Percentiles rank a stretch among this genome's conserved stretches.
phyloP scores from a whole-genome alignment of 2,888 invertebrate species.

The Pristionchus exspectatus region DNA sequence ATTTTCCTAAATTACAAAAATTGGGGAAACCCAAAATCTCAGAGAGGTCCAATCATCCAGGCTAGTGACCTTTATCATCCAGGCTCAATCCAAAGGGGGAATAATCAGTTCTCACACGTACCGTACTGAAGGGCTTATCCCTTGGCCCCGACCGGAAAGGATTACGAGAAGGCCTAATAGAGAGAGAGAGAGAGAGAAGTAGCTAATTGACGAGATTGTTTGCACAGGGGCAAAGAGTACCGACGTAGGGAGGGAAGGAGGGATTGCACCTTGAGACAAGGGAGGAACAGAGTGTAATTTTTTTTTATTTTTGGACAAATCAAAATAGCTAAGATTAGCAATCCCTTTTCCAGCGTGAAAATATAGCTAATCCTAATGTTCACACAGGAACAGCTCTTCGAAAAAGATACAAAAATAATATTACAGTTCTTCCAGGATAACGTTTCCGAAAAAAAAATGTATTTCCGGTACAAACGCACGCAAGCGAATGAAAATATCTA shows the following conservation, averaged over 20 bases:
- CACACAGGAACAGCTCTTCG: neutral
- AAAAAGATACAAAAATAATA: neutral
- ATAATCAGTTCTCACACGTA: neutral
- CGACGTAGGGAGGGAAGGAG: neutral
- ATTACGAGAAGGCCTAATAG: conserved; percentile 29
- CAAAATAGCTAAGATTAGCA: too few species aligned
- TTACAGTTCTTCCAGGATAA: neutral
- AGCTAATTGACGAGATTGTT: conserved; percentile 24
- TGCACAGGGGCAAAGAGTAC: conserved; percentile 28
- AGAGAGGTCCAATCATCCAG: too few species aligned
- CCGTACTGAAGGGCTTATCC: neutral
- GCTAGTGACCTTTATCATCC: too few species aligned
- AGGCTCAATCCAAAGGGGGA: neutral
- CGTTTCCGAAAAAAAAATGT: too few species aligned
- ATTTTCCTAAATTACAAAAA: too few species aligned
- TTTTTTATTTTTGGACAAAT: too few species aligned
- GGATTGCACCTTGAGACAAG: neutral
- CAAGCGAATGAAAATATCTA: neutral
- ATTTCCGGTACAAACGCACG: too few species aligned
- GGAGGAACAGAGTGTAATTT: neutral
- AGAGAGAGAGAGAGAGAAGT: neutral
- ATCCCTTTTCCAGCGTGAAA: too few species aligned
- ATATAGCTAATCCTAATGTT: neutral
- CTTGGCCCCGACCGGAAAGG: conserved; percentile 29
- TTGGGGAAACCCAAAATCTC: too few species aligned